Percentiles rank a stretch among this genome's conserved stretches.
phyloP scores from a whole-genome alignment of 2,888 invertebrate species.

The Dichetophora obliterata region DNA sequence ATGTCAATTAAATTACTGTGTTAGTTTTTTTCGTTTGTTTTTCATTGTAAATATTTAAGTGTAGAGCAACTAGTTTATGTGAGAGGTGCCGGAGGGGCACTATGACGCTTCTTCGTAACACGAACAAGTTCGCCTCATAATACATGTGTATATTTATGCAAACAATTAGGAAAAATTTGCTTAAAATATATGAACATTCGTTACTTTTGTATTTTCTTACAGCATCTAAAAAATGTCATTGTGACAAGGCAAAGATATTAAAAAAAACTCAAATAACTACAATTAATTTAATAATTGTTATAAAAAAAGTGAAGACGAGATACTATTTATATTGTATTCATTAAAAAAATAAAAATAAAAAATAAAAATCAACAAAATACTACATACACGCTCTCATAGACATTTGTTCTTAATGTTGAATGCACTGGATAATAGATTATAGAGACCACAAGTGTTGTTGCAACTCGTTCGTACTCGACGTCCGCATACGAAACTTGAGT shows the following conservation, averaged over 20 bases:
- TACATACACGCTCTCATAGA: slow-evolving; percentile 5
- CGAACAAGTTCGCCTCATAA: no score
- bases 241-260: slow-evolving; percentile 65
- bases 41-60: no score
- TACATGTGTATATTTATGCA: not conserved
- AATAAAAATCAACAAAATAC: slow-evolving; percentile 36
- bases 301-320: slow-evolving; percentile 47
- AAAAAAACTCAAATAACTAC: slow-evolving; percentile 53
- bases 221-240: slow-evolving; percentile 64
- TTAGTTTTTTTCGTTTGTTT: no score
- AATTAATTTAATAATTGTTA: slow-evolving; percentile 51
- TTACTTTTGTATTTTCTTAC: slow-evolving; percentile 48
- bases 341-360: slow-evolving; percentile 41
- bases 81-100: no score
- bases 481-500: slow-evolving; percentile 13
- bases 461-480: slow-evolving; percentile 12
- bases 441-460: slow-evolving; percentile 19
- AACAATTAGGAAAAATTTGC: not conserved
- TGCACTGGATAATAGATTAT: slow-evolving; percentile 25
- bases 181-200: not conserved
- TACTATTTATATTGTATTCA: slow-evolving; percentile 31
- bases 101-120: no score
- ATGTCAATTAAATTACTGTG: no score
- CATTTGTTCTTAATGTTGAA: slow-evolving; percentile 35
- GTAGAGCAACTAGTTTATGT: no score